Conservation (phyloP, 2,888 invertebrate species). For the Brachypterus glaber region DNA sequence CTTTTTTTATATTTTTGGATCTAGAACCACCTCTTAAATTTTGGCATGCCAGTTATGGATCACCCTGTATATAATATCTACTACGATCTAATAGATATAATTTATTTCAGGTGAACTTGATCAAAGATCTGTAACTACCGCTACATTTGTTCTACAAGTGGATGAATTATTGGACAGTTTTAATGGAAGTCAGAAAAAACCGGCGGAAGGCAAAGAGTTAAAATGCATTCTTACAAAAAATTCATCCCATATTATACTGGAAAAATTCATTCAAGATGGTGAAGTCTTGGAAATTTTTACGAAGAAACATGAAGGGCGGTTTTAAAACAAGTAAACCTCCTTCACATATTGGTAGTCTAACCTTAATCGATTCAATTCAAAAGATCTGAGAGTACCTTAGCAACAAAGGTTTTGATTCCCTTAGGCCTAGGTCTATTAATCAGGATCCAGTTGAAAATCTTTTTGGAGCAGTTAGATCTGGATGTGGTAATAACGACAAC, state of each 20-base stretch:
- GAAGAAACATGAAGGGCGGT: conserved; percentile 11
- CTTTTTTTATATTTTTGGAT: no score
- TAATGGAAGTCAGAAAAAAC: conserved; percentile 9
- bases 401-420: conserved; percentile 5
- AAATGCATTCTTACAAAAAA: conserved; percentile 10
- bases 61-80: no score
- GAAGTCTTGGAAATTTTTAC: conserved; percentile 10
- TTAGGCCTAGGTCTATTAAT: conserved; percentile 16
- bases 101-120: conserved; percentile 10
- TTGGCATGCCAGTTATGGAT: no score
- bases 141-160: conserved; percentile 14
- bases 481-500: conserved; percentile 20
- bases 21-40: no score
- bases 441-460: conserved; percentile 21
- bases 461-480: conserved; percentile 15
- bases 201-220: conserved; percentile 14
- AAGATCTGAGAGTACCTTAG: conserved; percentile 11
- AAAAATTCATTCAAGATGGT: conserved; percentile 9
- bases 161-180: conserved; percentile 17
- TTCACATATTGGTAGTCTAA: conserved; percentile 16
- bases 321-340: conserved; percentile 11
- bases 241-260: conserved; percentile 11
- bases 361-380: conserved; percentile 10
- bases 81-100: no score
- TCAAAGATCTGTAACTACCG: conserved; percentile 12